A percentile compares a stretch with the other conserved stretches of the same genome.
phyloP scores from a whole-genome alignment of 2,797 vertebrate species.

The Erethizon dorsatum region DNA sequence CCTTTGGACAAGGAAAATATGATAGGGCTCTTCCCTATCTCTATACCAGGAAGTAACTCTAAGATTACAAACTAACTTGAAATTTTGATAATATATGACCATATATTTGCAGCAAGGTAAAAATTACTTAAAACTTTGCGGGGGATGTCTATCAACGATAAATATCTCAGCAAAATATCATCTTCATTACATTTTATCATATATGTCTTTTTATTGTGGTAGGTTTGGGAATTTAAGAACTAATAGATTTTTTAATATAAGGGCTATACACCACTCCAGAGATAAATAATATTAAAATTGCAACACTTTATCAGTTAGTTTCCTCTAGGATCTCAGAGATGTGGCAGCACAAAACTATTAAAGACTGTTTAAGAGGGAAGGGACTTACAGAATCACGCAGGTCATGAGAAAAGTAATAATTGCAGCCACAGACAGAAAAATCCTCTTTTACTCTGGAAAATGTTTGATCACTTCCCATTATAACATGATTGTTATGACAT shows the following conservation, averaged over 20 bases:
- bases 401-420: neutral
- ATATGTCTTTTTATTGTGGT: neutral
- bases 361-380: neutral
- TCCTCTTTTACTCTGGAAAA: neutral
- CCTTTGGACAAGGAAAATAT: neutral
- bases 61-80: constrained; percentile 29
- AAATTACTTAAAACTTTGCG: neutral
- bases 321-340: neutral
- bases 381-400: neutral
- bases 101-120: neutral
- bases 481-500: neutral
- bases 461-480: neutral
- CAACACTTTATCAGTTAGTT: neutral
- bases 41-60: neutral
- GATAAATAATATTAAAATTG: neutral
- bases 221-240: neutral
- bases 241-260: neutral
- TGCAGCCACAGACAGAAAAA: neutral
- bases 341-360: neutral
- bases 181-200: constrained; percentile 15
- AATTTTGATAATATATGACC: neutral
- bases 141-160: neutral
- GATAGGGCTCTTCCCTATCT: neutral
- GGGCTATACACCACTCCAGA: neutral
- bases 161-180: neutral